phyloP scores from a whole-genome alignment of 1,140 invertebrate genomes.

The Drosophila leontia region DNA sequence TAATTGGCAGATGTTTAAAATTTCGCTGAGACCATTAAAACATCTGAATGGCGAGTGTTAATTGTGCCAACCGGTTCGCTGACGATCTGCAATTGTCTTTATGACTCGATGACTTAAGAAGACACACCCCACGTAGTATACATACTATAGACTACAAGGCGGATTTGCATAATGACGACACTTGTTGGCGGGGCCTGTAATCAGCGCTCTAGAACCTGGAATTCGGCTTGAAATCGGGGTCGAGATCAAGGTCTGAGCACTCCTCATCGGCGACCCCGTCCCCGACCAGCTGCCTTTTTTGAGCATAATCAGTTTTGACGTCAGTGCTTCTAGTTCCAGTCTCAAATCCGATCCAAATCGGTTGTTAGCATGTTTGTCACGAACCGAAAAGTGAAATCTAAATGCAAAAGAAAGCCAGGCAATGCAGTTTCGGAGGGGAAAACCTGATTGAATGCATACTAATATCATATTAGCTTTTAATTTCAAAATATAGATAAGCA shows the following conservation, averaged over 20 bases:
- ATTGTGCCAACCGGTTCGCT: constrained; percentile 48
- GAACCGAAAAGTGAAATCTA: constrained; percentile 66
- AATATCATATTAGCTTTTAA: neutral
- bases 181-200: constrained; percentile 19
- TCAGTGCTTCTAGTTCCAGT: constrained; percentile 26
- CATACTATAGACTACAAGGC: neutral
- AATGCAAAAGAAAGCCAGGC: constrained; percentile 27
- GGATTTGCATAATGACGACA: constrained; percentile 65
- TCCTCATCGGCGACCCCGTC: constrained; percentile 1
- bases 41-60: constrained; percentile 14
- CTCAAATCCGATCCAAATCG: constrained; percentile 50
- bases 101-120: constrained; percentile 48
- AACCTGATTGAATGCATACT: constrained; percentile 23
- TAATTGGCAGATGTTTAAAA: constrained; percentile 30
- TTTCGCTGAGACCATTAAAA: constrained; percentile 13
- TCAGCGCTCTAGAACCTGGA: constrained; percentile 20
- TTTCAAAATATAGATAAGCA: neutral
- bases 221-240: constrained; percentile 19
- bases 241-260: constrained; percentile 17
- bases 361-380: constrained; percentile 67
- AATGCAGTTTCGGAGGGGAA: constrained; percentile 25
- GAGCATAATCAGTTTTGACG: constrained; percentile 43
- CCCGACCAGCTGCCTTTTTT: constrained; percentile 35
- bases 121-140: constrained; percentile 41
- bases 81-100: constrained; percentile 34